Evolutionary conservation across 2,113 vertebrate genomes (phyloP), one percentile per base, ranked within the genome.

Genomic region (Sclerurus mexicanus): DNA sequence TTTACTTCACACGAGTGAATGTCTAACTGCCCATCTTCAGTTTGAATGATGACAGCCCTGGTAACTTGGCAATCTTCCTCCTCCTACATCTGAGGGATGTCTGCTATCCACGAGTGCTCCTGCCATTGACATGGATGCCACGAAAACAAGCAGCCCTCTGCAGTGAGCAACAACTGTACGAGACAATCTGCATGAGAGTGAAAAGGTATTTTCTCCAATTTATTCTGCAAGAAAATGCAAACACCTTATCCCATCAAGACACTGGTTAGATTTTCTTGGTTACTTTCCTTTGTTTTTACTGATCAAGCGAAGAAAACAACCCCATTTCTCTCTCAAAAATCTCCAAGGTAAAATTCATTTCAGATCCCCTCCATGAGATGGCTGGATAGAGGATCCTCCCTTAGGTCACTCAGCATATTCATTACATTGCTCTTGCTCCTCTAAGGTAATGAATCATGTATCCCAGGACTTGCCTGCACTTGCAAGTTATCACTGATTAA

Each of bases 401-500:
- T 88, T 47, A 67, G 50, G 59, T 83, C 42, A 23, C 82, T 93
- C 91, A 80, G 27, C 21, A 12, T 59, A 67, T 17, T 83, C 39
- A 21, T 80, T 80, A 39, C 55, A 58, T 27, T 52, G 47, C 64
- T 91, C 24, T 95, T 75, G 40, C 50, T 77, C 56, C 67, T 83
- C 55, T 63, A 71, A 80, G 82, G 59, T 64, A 94, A 95, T 68
- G 82, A 93, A 52, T 80, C 91, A 12, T 7, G 27, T 60, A 72
- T n/a, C 72, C 76, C 73, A 63, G 82, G 59, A 88, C 85, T 88
- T 95, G 91, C 60, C 79, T 44, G 78, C 67, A 72, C 82, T 93
- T 91, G 87, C 58, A 94, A 71, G 75, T 91, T 91, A 35, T 80
- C 82, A 62, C 67, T 93, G 82, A 94, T 95, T 56, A 80, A 86